A percentile compares a stretch with the other conserved stretches of the same genome.
Evolutionary conservation across 1,140 invertebrate species (phyloP).

Genomic region (Panagrolaimus sp.): DNA sequence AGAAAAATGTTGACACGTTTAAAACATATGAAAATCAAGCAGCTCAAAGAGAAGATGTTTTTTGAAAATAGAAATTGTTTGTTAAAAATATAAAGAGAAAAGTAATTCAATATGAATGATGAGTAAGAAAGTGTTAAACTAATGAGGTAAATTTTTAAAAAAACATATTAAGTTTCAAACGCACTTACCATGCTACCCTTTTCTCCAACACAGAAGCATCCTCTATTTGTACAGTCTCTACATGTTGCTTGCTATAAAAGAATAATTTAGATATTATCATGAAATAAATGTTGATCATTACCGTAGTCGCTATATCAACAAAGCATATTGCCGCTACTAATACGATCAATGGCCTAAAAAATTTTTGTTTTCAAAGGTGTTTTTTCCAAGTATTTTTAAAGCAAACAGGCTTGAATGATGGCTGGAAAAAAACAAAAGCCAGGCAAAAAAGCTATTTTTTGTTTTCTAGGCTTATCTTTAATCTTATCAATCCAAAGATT

Average conservation of each 20-base stretch:
- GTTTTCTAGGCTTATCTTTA: too few relatives aligned
- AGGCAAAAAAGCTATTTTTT: too few relatives aligned
- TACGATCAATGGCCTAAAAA: not conserved
- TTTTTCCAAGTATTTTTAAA: too few relatives aligned
- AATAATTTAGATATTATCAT: not conserved
- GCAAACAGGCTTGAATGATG: too few relatives aligned
- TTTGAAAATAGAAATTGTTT: too few relatives aligned
- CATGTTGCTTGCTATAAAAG: constrained; percentile 54
- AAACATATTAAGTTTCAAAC: not conserved
- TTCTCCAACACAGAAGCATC: constrained; percentile 58
- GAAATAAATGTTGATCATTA: not conserved
- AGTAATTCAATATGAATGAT: not conserved
- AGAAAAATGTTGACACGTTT: too few relatives aligned
- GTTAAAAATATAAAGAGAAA: too few relatives aligned
- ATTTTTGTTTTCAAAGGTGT: not conserved
- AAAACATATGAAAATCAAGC: too few relatives aligned
- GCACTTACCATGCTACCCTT: constrained; percentile 54
- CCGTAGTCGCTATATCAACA: not conserved
- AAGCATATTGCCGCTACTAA: not conserved
- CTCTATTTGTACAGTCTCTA: constrained; percentile 54
- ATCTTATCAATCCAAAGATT: too few relatives aligned
- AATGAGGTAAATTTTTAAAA: not conserved
- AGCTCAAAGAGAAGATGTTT: too few relatives aligned
- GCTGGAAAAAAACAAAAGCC: too few relatives aligned
- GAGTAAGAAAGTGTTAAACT: not conserved